Conservation (phyloP, 2,888 invertebrate species). For the Beris morrisii region DNA sequence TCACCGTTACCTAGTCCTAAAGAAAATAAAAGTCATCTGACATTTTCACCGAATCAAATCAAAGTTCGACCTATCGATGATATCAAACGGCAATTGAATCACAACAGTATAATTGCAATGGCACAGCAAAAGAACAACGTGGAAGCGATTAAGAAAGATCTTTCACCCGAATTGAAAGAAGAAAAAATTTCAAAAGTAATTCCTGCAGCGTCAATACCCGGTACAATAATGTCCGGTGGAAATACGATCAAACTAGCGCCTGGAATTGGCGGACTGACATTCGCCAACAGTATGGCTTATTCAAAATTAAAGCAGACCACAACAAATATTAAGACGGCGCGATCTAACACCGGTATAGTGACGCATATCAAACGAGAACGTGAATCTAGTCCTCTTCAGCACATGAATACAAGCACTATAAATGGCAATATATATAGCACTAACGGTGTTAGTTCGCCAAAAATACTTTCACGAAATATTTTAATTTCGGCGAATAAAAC, state of each 20-base stretch:
- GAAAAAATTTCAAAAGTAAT: constrained; percentile 52
- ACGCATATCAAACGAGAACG: constrained; percentile 23
- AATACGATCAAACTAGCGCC: constrained; percentile 55
- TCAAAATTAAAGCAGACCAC: constrained; percentile 53
- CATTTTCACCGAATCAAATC: constrained; percentile 70
- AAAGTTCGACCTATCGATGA: constrained; percentile 63
- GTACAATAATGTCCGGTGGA: constrained; percentile 38
- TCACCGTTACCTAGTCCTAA: constrained; percentile 65
- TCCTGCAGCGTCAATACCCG: constrained; percentile 29
- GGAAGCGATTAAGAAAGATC: constrained; percentile 67
- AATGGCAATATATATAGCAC: constrained; percentile 9
- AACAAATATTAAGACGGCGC: constrained; percentile 41
- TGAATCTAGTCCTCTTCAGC: constrained; percentile 12
- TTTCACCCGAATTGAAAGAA: constrained; percentile 62
- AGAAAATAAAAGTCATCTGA: constrained; percentile 69
- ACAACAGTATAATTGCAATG: neutral
- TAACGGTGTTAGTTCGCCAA: constrained; percentile 39
- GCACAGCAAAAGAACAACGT: constrained; percentile 36
- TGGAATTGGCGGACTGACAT: constrained; percentile 55
- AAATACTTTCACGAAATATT: constrained; percentile 46
- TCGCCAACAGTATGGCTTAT: constrained; percentile 55
- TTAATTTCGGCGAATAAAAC: constrained; percentile 38
- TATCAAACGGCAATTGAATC: constrained; percentile 43
- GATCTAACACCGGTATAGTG: constrained; percentile 31
- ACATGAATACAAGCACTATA: neutral